Evolutionary conservation across 2,797 vertebrate species (phyloP).

Genomic region (Cyclura pinguis): DNA sequence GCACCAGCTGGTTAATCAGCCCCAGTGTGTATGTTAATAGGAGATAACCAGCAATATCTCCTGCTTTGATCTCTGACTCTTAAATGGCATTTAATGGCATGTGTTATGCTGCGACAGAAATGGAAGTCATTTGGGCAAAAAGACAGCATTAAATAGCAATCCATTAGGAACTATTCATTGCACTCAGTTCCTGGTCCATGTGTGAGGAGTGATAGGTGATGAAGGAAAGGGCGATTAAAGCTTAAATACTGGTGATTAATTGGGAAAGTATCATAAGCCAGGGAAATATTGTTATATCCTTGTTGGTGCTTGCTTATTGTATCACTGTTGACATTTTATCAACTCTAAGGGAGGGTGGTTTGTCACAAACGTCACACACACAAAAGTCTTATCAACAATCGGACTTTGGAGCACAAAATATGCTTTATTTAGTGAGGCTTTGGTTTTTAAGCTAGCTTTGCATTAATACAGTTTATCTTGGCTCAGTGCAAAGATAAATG

Average conservation of each 20-base stretch:
- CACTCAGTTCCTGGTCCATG: slow-evolving; percentile 44
- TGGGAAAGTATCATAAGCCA: slow-evolving; percentile 28
- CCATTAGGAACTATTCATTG: slow-evolving; percentile 38
- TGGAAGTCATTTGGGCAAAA: slow-evolving; percentile 43
- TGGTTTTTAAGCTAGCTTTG: slow-evolving; percentile 53
- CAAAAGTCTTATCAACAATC: background rate
- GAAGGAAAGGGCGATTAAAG: slow-evolving; percentile 60
- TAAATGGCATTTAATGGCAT: slow-evolving; percentile 38
- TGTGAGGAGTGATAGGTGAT: slow-evolving; percentile 47
- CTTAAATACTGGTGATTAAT: slow-evolving; percentile 45
- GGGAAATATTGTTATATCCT: slow-evolving; percentile 38
- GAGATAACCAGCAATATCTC: slow-evolving; percentile 63
- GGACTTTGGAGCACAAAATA: slow-evolving; percentile 30
- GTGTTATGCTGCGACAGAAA: slow-evolving; percentile 52
- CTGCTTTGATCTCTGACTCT: slow-evolving; percentile 33
- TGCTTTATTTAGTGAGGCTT: slow-evolving; percentile 49
- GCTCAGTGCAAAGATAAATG: background rate
- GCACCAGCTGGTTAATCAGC: slow-evolving; percentile 56
- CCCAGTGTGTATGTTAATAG: slow-evolving; percentile 54
- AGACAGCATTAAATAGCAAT: slow-evolving; percentile 17
- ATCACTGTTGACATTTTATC: slow-evolving; percentile 43
- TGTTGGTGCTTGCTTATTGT: slow-evolving; percentile 33
- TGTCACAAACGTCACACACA: slow-evolving; percentile 27
- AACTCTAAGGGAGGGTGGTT: slow-evolving; percentile 38
- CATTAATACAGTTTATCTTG: slow-evolving; percentile 27